Evolutionary conservation across 2,113 vertebrate species (phyloP), one percentile per base, ranked within the genome.

Genomic region (Garra rufa): DNA sequence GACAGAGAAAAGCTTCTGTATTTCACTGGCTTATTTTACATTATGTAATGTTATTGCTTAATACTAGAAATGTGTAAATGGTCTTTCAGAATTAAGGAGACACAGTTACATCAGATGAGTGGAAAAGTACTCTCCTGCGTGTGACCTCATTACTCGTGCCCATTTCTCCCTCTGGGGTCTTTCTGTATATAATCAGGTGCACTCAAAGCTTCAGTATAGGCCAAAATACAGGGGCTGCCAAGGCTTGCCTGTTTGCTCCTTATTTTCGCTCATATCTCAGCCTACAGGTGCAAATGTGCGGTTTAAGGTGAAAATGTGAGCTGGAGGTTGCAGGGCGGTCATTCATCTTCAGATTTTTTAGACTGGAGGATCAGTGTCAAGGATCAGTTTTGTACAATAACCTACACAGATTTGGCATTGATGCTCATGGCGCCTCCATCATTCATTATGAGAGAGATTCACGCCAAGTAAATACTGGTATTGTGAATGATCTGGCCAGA

Each of bases 51-150:
- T 63, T 46, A 28, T 44, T 63, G 41, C 78, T 48, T 80, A 65
- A 30, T 21, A 34, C 5, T 48, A 34, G 15, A 3, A 79, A 44
- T 26, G 41, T 79, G 26, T 61, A 28, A 46, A 17, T 65, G 59
- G 9, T 67, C 24, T 80, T 80, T 80, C 19, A 30, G 26, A 65
- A 30, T 48, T 6, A n/a, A 48, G 61, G 17, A 13, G 77, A 80
- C 15, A 48, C 9, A 14, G 41, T 34, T 65, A 30, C 28, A 75
- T 50, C 26, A 75, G 86, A 79, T 85, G 80, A 88, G 80, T 92
- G 90, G 92, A 92, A 93, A 92, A 90, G 82, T 88, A 82, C 88
- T 86, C 83, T 85, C 73, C 67, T 80, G 79, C 8, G 67, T 80
- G 78, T 48, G 59, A 81, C 57, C 73, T 57, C 69, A 41, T 24